A percentile compares a stretch with the other conserved stretches of the same genome.
Evolutionary conservation across 2,888 invertebrate genomes (phyloP).

Genomic region (Camptogramma bilineatum): DNA sequence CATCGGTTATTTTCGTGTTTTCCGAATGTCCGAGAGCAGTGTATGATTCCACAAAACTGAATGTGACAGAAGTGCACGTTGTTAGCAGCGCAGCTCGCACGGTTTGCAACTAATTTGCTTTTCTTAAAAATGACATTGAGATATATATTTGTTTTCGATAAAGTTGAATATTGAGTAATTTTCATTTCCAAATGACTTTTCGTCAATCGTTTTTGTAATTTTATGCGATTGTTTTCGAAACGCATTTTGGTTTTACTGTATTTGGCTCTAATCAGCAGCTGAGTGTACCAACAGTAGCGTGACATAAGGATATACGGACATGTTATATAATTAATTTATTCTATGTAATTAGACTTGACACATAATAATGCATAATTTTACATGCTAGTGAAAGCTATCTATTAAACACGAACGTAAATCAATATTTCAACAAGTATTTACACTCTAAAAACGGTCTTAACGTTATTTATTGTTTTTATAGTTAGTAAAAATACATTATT

Average conservation of each 20-base stretch:
- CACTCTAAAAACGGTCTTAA: background rate
- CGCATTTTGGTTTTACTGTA: background rate
- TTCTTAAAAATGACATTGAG: too few species aligned
- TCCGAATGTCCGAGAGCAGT: too few species aligned
- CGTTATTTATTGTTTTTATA: background rate
- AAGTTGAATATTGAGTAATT: too few species aligned
- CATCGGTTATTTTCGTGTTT: too few species aligned
- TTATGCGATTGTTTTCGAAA: too few species aligned
- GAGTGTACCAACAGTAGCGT: background rate
- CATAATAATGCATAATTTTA: conserved; percentile 20
- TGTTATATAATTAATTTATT: conserved; percentile 24
- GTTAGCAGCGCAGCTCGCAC: too few species aligned
- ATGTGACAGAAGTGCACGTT: too few species aligned
- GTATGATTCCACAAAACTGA: too few species aligned
- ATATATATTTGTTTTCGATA: too few species aligned
- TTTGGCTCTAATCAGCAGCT: background rate
- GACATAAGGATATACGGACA: background rate
- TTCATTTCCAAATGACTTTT: too few species aligned
- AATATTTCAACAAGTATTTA: conserved; percentile 4
- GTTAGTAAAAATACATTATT: too few species aligned
- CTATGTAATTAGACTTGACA: conserved; percentile 16
- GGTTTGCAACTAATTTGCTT: too few species aligned
- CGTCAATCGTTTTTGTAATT: background rate
- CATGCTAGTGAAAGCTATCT: conserved; percentile 22
- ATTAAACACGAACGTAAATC: conserved; percentile 7